Base-by-base conservation (phyloP, 2,113 vertebrate genomes). In the Macquaria ambigua region DNA sequence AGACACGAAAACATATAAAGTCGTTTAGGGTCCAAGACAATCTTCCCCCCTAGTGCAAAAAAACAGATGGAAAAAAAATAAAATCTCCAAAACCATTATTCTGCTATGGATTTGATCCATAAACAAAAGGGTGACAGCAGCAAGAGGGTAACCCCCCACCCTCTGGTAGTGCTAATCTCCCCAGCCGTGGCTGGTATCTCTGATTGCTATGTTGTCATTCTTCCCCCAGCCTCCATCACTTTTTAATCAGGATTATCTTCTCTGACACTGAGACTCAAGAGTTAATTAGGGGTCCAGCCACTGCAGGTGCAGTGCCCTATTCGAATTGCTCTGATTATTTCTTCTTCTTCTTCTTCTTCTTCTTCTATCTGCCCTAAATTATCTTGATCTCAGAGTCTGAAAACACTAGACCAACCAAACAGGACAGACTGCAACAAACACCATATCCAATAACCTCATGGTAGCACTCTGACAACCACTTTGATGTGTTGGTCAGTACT, bases 241-340 rank as follows among this genome's bases (percentile, higher is more conserved):
- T 93, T 93, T 93, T 94, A 94, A 93, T 93, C 93, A 93, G 93
- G 94, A 95, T 95, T 93, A 95, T 91, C 87, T 90, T 87, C 75
- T 58, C 79, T 64, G 83, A 88, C 86, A 90, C 81, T 0, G 79
- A 87, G 81, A 93, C 67, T 84, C 83, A 84, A 87, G 59, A 93
- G 85, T 93, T 88, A 87, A 93, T 93, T 93, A 85, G 55, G 59
- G 81, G 85, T 72, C 68, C 64, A 72, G 84, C 31, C 68, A 64
- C 53, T 74, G 79, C 88, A 91, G 90, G 84, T 85, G 87, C 37
- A 9, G 28, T 63, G 74, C 63, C 58, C 64, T 69, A 62, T 52
- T 69, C 43, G 56, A 79, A 79, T 16, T 70, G 62, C 59, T 70
- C 1, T 9, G 50, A 77, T 87, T 79, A 77, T 58, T 75, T 61